These are phyloP conservation scores for Anarsia innoxiella DNA, from an alignment of 2,888 invertebrate species.

Conservation along the genomic window DNA sequence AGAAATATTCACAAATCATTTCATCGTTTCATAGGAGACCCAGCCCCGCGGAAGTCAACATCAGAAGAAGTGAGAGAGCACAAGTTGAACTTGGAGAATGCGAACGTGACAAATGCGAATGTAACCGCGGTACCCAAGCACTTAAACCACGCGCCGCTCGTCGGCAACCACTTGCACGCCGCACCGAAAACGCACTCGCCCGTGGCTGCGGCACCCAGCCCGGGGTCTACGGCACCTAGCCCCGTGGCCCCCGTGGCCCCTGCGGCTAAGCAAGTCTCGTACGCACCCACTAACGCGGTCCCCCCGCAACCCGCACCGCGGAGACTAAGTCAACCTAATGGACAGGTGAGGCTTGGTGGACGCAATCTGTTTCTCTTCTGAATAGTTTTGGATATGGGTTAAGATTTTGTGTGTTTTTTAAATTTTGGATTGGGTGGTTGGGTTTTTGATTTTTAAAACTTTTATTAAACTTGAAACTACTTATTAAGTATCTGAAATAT, in stretches of 20 bases:
- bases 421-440: too few species aligned
- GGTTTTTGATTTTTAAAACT: too few species aligned
- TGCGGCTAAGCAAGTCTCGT: slow-evolving; percentile 31
- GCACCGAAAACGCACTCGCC: slow-evolving; percentile 22
- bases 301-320: slow-evolving; percentile 68
- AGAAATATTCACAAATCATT: too few species aligned
- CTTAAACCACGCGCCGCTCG: slow-evolving; percentile 31
- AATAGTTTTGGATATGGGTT: too few species aligned
- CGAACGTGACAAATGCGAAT: too few species aligned
- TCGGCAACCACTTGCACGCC: slow-evolving; percentile 45
- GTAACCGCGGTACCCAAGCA: slow-evolving; percentile 32
- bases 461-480: too few species aligned
- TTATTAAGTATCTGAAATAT: too few species aligned
- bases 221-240: slow-evolving; percentile 17
- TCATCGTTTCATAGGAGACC: too few species aligned
- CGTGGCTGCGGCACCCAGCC: slow-evolving; percentile 19
- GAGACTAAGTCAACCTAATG: slow-evolving; percentile 60
- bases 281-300: slow-evolving; percentile 25
- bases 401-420: too few species aligned
- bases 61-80: slow-evolving; percentile 67
- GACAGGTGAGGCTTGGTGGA: slow-evolving; percentile 69
- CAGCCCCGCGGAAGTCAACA: slow-evolving; percentile 52
- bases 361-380: too few species aligned
- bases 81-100: slow-evolving; percentile 54
- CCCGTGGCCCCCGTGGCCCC: slow-evolving; percentile 21